Conservation (phyloP, 2,113 vertebrate species). For the Agapornis roseicollis region DNA sequence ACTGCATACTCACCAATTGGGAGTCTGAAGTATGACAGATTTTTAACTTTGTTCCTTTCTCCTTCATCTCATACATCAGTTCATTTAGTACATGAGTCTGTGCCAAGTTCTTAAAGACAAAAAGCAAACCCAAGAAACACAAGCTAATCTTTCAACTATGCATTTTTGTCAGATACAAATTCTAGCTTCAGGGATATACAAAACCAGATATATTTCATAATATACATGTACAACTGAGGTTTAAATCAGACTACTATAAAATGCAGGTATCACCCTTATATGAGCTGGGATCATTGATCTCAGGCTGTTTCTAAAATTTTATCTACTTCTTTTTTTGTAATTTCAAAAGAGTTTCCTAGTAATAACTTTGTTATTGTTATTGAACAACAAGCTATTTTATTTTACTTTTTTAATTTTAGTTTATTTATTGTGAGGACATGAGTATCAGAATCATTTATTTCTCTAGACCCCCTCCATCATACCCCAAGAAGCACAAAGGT, state of each 20-base stretch:
- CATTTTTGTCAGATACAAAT: neutral
- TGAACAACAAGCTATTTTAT: neutral
- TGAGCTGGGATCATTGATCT: neutral
- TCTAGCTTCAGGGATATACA: neutral
- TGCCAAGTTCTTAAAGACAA: slow-evolving; percentile 85
- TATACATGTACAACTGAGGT: neutral
- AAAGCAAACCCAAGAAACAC: neutral
- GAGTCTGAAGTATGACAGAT: slow-evolving; percentile 83
- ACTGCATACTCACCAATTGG: slow-evolving; percentile 79
- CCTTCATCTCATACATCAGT: slow-evolving; percentile 90
- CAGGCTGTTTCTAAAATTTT: neutral
- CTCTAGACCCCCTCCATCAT: neutral
- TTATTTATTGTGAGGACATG: neutral
- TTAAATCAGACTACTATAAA: neutral
- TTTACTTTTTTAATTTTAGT: neutral
- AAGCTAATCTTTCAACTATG: neutral
- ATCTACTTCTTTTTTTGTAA: neutral
- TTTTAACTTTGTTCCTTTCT: slow-evolving; percentile 90
- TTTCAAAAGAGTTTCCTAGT: neutral
- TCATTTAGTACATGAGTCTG: slow-evolving; percentile 94
- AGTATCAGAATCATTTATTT: neutral
- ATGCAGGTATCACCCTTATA: neutral
- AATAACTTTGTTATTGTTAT: neutral
- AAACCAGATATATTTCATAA: neutral
- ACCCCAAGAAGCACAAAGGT: neutral